Conservation (phyloP, 2,888 invertebrate species). For the Caenorhabditis panamensis region DNA sequence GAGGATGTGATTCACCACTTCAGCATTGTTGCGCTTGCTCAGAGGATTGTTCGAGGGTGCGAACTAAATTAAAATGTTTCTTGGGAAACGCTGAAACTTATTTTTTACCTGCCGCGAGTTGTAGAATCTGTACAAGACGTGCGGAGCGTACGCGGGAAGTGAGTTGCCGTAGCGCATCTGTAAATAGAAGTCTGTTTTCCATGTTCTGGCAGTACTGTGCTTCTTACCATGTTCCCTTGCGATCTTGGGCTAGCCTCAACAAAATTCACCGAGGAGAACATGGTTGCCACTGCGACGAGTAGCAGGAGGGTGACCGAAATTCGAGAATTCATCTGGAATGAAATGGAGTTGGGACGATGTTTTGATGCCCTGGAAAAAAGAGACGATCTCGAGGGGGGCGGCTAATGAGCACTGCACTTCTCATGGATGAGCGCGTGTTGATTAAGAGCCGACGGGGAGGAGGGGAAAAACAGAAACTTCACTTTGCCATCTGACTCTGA, state of each 20-base stretch:
- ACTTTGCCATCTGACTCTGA: slow-evolving; percentile 48
- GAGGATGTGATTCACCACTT: slow-evolving; percentile 80
- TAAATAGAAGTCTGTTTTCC: background rate
- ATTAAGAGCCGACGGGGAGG: slow-evolving; percentile 21
- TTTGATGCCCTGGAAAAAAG: slow-evolving; percentile 40
- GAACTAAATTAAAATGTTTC: slow-evolving; percentile 37
- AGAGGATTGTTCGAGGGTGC: slow-evolving; percentile 24
- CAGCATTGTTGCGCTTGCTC: slow-evolving; percentile 72
- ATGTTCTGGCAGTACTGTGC: too few relatives aligned
- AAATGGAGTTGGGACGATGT: slow-evolving; percentile 40
- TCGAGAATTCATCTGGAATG: slow-evolving; percentile 61
- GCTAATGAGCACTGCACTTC: slow-evolving; percentile 54
- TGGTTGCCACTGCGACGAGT: slow-evolving; percentile 42
- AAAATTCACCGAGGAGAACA: slow-evolving; percentile 31
- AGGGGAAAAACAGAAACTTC: slow-evolving; percentile 32
- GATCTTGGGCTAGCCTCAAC: slow-evolving; percentile 44
- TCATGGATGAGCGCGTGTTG: slow-evolving; percentile 54
- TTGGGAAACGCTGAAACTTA: background rate
- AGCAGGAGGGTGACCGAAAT: slow-evolving; percentile 61
- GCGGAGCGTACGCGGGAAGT: slow-evolving; percentile 61
- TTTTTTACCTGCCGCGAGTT: slow-evolving; percentile 58
- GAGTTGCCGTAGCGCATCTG: slow-evolving; percentile 61
- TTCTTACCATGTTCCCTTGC: slow-evolving; percentile 45
- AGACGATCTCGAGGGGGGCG: slow-evolving; percentile 55
- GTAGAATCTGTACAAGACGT: slow-evolving; percentile 61